These are phyloP conservation scores for Sarcophilus harrisii DNA, from an alignment of 2,797 vertebrate species.

Conservation along the genomic window DNA sequence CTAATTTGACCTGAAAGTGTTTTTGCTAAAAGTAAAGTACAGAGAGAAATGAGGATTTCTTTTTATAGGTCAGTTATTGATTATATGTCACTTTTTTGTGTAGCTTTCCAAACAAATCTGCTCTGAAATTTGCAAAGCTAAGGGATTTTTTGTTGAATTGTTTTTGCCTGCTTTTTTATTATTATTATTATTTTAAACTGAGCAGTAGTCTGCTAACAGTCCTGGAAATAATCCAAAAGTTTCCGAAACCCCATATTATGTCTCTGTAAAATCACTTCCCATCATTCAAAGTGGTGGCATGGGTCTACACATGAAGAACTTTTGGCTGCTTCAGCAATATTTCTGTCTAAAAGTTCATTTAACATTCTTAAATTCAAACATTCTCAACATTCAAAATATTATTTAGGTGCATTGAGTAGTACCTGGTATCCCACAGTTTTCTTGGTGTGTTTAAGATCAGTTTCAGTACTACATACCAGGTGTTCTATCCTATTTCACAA, in stretches of 20 bases:
- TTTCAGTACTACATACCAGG: conserved; percentile 54
- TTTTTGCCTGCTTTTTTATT: conserved; percentile 11
- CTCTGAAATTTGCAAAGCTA: conserved; percentile 63
- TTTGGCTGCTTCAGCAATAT: conserved; percentile 56
- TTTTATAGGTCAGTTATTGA: conserved; percentile 65
- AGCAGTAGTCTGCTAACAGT: conserved; percentile 52
- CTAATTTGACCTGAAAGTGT: conserved; percentile 23
- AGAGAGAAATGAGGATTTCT: conserved; percentile 51
- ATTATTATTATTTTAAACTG: conserved; percentile 27
- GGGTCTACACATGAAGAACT: conserved; percentile 49
- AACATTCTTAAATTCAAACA: conserved; percentile 60
- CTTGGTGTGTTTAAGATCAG: conserved; percentile 30
- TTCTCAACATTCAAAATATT: conserved; percentile 46
- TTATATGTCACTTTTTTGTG: conserved; percentile 71
- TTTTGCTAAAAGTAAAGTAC: conserved; percentile 56
- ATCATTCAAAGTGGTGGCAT: conserved; percentile 44
- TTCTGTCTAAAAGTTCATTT: conserved; percentile 63
- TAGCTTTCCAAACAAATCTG: conserved; percentile 72
- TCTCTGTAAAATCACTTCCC: conserved; percentile 38
- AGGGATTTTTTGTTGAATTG: conserved; percentile 53
- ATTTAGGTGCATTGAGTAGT: conserved; percentile 59
- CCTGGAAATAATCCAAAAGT: conserved; percentile 59
- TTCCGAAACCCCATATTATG: conserved; percentile 55
- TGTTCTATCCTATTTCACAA: conserved; percentile 48
- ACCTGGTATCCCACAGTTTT: conserved; percentile 54